Base-by-base conservation (phyloP, 2,113 vertebrate genomes). In the Psophia crepitans region DNA sequence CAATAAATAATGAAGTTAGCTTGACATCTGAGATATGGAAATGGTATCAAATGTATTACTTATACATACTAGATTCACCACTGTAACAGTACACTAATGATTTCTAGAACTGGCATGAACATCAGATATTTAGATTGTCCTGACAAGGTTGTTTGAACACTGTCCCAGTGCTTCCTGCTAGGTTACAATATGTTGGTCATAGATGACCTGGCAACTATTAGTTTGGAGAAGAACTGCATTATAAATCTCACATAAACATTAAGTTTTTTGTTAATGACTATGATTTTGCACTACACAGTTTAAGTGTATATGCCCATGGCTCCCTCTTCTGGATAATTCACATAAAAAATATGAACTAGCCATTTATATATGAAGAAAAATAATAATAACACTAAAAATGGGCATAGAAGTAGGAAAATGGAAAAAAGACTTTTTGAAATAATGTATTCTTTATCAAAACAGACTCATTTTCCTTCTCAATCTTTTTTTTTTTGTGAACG, bases 261-360 rank as follows among this genome's bases (percentile, higher is more conserved):
- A 51, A 69, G 16, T 78, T 90, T 87, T 21, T 68, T 81, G 56
- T 54, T 88, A 90, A 87, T 39, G 15, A 74, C 35, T 66, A 15
- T 39, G 56, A 70, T 61, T 61, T 79, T 94, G 23, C 51, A 53
- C 35, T 11, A 28, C 46, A 17, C 9, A 43, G 37, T 68, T 51
- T 43, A 84, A 71, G 71, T 71, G 60, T 24, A 30, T 15, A 71
- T 77, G 80, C 30, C 26, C 18, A 89, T 28, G 57, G 92, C 95
- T 95, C 92, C 95, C 92, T 87, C 90, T 97, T 94, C 93, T 97
- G 97, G 95, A 80, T 77, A 68, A 87, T 23, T 18, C 18, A 87
- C 37, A 73, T 13, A 64, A 56, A 92, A 89, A 77, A 70, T 27
- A 70, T 89, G 14, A 73, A n/a, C 14, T 35, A 35, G 5, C 3